A percentile compares a stretch with the other conserved stretches of the same genome.
These are phyloP conservation scores for Melanostoma mellinum DNA, from an alignment of 2,888 invertebrate genomes.

Conservation along the genomic window DNA sequence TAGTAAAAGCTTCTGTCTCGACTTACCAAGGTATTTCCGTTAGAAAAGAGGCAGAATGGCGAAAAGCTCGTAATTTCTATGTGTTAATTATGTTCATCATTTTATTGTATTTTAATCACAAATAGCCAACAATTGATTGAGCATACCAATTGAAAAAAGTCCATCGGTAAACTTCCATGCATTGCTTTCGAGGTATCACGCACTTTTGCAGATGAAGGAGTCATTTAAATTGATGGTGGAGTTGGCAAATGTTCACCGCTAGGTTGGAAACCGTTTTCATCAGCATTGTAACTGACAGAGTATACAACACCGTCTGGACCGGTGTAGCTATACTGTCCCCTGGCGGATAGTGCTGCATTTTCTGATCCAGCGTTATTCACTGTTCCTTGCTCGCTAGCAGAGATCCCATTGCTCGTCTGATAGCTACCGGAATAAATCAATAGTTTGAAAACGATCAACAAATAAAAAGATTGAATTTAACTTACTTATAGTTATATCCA, in stretches of 20 bases:
- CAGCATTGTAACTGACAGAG: conserved; percentile 82
- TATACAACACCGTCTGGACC: conserved; percentile 84
- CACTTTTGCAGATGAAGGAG: background rate
- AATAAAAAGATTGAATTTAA: conserved; percentile 55
- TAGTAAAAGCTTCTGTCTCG: too few species aligned
- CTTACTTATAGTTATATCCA: conserved; percentile 85
- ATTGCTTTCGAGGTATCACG: background rate
- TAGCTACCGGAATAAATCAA: conserved; percentile 77
- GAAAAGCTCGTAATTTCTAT: too few species aligned
- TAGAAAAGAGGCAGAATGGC: too few species aligned
- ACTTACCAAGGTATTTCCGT: too few species aligned
- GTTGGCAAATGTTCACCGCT: conserved; percentile 76
- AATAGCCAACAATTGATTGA: background rate
- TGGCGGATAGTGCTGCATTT: conserved; percentile 82
- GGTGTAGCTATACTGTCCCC: conserved; percentile 83
- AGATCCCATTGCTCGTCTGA: conserved; percentile 83
- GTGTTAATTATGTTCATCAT: too few species aligned
- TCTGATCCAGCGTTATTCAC: conserved; percentile 83
- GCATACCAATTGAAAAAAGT: background rate
- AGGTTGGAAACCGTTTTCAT: conserved; percentile 81
- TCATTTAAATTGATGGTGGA: background rate
- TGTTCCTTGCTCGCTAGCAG: conserved; percentile 82
- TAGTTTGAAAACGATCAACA: conserved; percentile 17
- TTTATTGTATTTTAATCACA: background rate
- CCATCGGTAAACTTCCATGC: conserved; percentile 8